These are phyloP conservation scores for Suricata suricatta DNA, from an alignment of 2,113 vertebrate genomes.

Conservation along the genomic window DNA sequence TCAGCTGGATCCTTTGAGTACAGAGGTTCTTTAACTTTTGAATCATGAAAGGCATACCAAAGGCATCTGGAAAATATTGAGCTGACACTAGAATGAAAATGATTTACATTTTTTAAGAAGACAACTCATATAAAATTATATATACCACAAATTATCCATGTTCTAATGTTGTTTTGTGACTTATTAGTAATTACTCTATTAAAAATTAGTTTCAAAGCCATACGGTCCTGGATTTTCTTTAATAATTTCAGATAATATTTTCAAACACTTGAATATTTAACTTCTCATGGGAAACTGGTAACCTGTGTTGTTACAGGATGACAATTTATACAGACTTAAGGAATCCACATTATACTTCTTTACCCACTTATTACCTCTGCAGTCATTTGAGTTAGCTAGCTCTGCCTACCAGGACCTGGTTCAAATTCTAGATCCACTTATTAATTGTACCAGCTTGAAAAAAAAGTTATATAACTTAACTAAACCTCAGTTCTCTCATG, in stretches of 20 bases:
- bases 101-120: neutral
- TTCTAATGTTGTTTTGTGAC: neutral
- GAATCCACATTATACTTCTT: neutral
- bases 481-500: neutral
- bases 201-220: neutral
- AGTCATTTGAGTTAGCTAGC: neutral
- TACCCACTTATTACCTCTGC: neutral
- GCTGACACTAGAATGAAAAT: neutral
- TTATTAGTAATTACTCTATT: neutral
- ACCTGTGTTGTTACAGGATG: neutral
- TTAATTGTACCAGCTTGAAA: neutral
- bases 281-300: neutral
- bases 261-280: neutral
- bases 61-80: neutral
- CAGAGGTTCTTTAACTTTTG: neutral
- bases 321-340: neutral
- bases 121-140: neutral
- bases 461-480: neutral
- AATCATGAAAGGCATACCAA: neutral
- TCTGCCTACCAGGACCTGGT: neutral
- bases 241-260: neutral
- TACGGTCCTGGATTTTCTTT: neutral
- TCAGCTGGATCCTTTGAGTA: neutral
- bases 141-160: neutral
- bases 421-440: neutral